These are phyloP conservation scores for Betta splendens DNA, from an alignment of 2,797 vertebrate genomes.

Conservation along the genomic window DNA sequence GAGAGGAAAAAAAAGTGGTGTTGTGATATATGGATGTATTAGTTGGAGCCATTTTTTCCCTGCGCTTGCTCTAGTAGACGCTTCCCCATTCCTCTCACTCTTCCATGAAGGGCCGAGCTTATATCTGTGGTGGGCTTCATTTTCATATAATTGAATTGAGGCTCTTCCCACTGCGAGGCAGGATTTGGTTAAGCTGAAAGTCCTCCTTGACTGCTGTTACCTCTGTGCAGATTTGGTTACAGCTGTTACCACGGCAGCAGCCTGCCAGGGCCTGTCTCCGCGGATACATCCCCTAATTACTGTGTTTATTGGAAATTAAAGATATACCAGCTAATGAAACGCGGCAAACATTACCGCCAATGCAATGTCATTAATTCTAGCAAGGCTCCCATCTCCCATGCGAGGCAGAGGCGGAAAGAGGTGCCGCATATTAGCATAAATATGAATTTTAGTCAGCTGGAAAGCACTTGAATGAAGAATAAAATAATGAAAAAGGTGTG, in stretches of 20 bases:
- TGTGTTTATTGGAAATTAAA: conserved; percentile 89
- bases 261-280: conserved; percentile 78
- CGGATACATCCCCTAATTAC: conserved; percentile 85
- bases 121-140: conserved; percentile 82
- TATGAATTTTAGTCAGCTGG: conserved; percentile 84
- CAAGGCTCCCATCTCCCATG: conserved; percentile 77
- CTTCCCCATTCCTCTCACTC: conserved; percentile 42
- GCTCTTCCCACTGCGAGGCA: conserved; percentile 76
- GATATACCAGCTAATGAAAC: conserved; percentile 86
- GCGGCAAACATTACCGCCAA: conserved; percentile 81
- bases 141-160: conserved; percentile 85
- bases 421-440: conserved; percentile 81
- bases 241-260: conserved; percentile 80
- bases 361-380: conserved; percentile 84
- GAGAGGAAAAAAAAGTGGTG: conserved; percentile 8
- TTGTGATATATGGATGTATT: conserved; percentile 25
- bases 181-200: conserved; percentile 84
- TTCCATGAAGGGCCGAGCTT: conserved; percentile 48
- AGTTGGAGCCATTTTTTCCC: conserved; percentile 30
- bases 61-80: conserved; percentile 35
- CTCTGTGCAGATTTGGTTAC: conserved; percentile 81
- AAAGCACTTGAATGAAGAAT: conserved; percentile 81
- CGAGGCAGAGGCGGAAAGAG: conserved; percentile 74
- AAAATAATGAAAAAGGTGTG: conserved; percentile 78
- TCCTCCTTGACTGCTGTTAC: conserved; percentile 78